Evolutionary conservation across 2,888 invertebrate genomes (phyloP), one percentile per base, ranked within the genome.

Genomic region (Eurytoma adleriae): DNA sequence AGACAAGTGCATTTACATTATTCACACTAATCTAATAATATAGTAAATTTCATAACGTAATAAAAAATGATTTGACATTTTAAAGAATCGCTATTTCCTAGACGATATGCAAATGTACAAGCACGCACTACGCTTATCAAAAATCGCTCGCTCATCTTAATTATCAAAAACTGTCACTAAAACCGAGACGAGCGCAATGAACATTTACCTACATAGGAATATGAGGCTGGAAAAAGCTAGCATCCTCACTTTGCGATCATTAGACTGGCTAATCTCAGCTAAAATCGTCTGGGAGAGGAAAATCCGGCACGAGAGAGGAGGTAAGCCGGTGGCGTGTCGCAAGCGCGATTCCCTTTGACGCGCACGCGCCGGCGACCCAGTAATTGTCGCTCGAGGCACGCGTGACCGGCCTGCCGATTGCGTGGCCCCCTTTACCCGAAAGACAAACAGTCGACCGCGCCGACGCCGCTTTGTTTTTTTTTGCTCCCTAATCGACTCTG

Each of bases 351-450:
- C 48, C 68, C 59, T 56, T 68, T 40, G 68, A 48, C 50, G 61
- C 71, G 40, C 30, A 7, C 40, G n/a, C 56, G 64, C 52, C 79
- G 40, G 66, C 81, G 83, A 85, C 83, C 82, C 82, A 61, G 72
- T 83, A 84, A 80, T 83, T 75, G 83, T 82, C 83, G 76, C 77
- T 54, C 40, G 81, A 67, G 54, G 66, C 62, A 67, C 50, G 80
- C 85, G 85, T 84, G 84, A 78, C 77, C 72, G 12, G 85, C 82
- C 73, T 85, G 61, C 73, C 67, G 72, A 79, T 80, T 72, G 81
- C 74, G 74, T 79, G 79, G 40, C 76, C 68, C 70, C 57, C 67
- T 77, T 77, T 83, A 0, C 20, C 27, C 64, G 70, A 66, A 70
- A 20, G n/a, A 54, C 30, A 18, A 72, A 71, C 40, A 64, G 69